Conservation (phyloP, 64 coral and sea anemone species). For the Stichodactyla helianthus region DNA sequence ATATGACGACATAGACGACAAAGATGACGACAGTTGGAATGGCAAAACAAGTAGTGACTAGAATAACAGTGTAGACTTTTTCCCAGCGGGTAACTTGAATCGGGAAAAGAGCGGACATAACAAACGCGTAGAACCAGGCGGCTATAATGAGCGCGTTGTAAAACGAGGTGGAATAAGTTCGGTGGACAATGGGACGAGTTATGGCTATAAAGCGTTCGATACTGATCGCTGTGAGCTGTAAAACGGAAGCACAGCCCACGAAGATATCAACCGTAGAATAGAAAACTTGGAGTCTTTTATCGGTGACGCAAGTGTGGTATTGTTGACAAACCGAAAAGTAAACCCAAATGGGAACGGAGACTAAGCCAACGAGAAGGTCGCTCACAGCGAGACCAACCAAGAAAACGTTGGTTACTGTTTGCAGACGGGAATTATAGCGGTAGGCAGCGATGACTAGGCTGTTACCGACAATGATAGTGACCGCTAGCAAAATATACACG, state of each 20-base stretch:
- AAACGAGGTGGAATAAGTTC: slow-evolving; percentile 51
- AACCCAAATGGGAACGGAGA: slow-evolving; percentile 80
- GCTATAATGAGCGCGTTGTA: slow-evolving; percentile 46
- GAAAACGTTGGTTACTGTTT: slow-evolving; percentile 65
- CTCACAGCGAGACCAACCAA: slow-evolving; percentile 76
- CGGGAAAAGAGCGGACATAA: slow-evolving; percentile 66
- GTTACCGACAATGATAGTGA: slow-evolving; percentile 63
- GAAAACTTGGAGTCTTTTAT: slow-evolving; percentile 15
- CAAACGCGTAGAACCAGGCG: slow-evolving; percentile 62
- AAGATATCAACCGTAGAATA: slow-evolving; percentile 75
- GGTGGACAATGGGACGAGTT: slow-evolving; percentile 61
- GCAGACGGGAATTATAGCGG: slow-evolving; percentile 35
- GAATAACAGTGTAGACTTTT: slow-evolving; percentile 67
- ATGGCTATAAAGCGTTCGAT: slow-evolving; percentile 79
- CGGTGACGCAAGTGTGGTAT: slow-evolving; percentile 8
- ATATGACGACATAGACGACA: slow-evolving; percentile 63
- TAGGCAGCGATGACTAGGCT: slow-evolving; percentile 60
- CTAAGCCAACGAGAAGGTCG: slow-evolving; percentile 72
- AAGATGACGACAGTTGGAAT: slow-evolving; percentile 42
- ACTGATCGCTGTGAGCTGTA: slow-evolving; percentile 85
- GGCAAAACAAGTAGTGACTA: slow-evolving; percentile 61
- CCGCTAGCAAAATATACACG: slow-evolving; percentile 44
- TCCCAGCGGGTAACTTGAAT: slow-evolving; percentile 43
- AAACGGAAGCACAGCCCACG: slow-evolving; percentile 63
- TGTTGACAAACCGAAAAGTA: slow-evolving; percentile 63